Base-by-base conservation (phyloP, 2,113 vertebrate species). In the Amia ocellicauda region DNA sequence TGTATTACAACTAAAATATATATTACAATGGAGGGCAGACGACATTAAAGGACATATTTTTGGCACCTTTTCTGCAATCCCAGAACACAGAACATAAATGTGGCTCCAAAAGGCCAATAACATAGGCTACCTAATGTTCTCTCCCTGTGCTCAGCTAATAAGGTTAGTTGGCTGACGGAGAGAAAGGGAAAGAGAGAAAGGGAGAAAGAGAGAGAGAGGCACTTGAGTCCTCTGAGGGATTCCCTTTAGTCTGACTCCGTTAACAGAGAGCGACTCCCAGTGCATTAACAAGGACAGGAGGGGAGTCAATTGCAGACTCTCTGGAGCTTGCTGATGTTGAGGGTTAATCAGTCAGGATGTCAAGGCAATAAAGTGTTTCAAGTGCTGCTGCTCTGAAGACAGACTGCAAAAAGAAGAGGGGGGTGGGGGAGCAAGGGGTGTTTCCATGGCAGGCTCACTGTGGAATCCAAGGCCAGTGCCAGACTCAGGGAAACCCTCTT, bases 401-500 rank as follows among this genome's bases (percentile, higher is more conserved):
- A 16, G 73, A 64, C 69, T 74, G 54, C 19, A 41, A 16, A 13
- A n/a, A 28, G 17, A 24, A 19, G 14, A 17, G n/a, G 59, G 52
- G 60, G 17, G 20, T 27, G 28, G 26, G 27, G 53, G 29, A 13
- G 13, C 28, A 45, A n/a, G 76, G 74, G 77, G 71, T 73, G 82
- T 86, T 89, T 89, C 85, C 84, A 87, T 85, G 69, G 42, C 76
- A 88, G 90, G 87, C 86, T 85, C 86, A 86, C 88, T 91, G 84
- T 88, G 86, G 91, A 93, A 92, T 93, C 80, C 47, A 1, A 47
- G 56, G 68, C 72, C 49, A 72, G 77, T 88, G 90, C 88, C 91
- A 93, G 83, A 80, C 11, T 70, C 64, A 74, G 87, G 83, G 91
- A 93, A 94, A 90, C 90, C 85, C 89, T 92, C 74, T 83, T 88